A percentile compares a stretch with the other conserved stretches of the same genome.
Evolutionary conservation across 2,888 invertebrate genomes (phyloP).

Genomic region (Pherbina coryleti): DNA sequence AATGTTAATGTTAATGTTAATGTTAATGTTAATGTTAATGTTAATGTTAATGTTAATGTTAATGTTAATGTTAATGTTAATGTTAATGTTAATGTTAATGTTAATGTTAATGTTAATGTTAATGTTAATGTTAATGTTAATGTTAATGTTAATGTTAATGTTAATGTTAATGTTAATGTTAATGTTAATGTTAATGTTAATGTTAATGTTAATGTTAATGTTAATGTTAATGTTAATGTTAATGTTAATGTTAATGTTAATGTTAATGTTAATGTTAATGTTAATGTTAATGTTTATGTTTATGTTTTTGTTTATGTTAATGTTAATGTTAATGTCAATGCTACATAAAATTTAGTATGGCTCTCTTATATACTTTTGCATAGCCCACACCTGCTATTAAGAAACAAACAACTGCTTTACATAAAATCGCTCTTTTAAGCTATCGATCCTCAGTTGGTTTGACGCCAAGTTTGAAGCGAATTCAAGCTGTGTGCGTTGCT

Average conservation of each 20-base stretch:
- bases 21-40: no score
- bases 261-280: background rate
- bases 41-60: no score
- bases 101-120: no score
- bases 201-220: background rate
- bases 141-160: no score
- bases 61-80: no score
- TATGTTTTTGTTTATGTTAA: no score
- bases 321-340: background rate
- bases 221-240: no score
- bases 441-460: background rate
- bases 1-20: no score
- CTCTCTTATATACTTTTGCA: background rate
- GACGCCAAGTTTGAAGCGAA: slow-evolving; percentile 10
- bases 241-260: background rate
- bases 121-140: no score
- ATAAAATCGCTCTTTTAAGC: background rate
- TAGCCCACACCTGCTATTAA: background rate
- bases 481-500: background rate
- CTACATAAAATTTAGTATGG: background rate
- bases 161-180: no score
- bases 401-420: background rate
- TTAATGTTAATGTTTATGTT: background rate
- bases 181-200: background rate
- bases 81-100: no score